These are phyloP conservation scores for Amphibalanus amphitrite DNA, from an alignment of 1,140 invertebrate genomes.

Conservation along the genomic window DNA sequence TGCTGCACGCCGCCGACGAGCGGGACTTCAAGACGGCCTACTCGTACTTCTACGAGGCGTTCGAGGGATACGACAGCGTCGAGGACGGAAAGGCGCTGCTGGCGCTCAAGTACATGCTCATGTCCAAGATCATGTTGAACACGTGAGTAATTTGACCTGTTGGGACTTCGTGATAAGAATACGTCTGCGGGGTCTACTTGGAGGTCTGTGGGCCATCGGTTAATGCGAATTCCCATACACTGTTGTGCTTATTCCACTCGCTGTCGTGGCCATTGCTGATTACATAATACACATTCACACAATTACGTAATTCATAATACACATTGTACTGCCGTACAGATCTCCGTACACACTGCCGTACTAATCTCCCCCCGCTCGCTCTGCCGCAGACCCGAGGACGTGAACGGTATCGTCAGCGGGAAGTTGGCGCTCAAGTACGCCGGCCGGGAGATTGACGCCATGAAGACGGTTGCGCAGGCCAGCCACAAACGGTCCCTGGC, in stretches of 20 bases:
- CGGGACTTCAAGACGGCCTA: conserved; percentile 99
- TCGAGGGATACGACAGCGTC: conserved; percentile 96
- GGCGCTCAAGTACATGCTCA: conserved; percentile 95
- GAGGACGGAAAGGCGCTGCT: conserved; percentile 79
- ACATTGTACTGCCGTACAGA: too few relatives aligned
- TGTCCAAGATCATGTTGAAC: conserved; percentile 97
- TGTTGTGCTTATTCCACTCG: too few relatives aligned
- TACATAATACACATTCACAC: too few relatives aligned
- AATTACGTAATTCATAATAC: too few relatives aligned
- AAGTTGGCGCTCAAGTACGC: conserved; percentile 94
- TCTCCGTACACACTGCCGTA: too few relatives aligned
- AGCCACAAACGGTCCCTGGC: conserved; percentile 90
- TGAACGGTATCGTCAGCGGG: conserved; percentile 83
- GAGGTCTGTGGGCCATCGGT: too few relatives aligned
- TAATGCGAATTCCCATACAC: too few relatives aligned
- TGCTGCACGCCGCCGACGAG: conserved; percentile 96
- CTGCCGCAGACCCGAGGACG: conserved; percentile 71
- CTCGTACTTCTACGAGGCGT: conserved; percentile 99
- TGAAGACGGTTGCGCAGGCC: conserved; percentile 90
- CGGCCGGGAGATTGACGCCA: conserved; percentile 88
- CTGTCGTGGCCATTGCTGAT: too few relatives aligned
- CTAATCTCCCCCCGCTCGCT: too few relatives aligned
- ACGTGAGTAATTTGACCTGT: conserved; percentile 29
- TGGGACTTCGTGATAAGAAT: too few relatives aligned
- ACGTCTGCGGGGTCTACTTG: too few relatives aligned